Conservation (phyloP, 2,888 invertebrate genomes). For the Minunthozetes semirufus region DNA sequence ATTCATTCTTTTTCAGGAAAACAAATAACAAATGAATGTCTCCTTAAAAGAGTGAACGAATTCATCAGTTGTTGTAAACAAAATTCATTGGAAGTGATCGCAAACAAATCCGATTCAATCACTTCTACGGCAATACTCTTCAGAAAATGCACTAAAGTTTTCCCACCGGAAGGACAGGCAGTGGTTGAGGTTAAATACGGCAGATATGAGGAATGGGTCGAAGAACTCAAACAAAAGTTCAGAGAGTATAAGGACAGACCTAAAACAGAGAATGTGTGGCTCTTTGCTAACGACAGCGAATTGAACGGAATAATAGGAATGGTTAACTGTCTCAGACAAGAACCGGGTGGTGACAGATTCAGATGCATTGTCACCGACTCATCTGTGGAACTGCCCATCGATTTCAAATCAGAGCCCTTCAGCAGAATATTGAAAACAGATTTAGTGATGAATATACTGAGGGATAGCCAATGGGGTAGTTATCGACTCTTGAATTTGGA, state of each 20-base stretch:
- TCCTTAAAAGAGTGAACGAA: no score
- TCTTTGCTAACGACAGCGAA: constrained; percentile 45
- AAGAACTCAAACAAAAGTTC: constrained; percentile 57
- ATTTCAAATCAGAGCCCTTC: constrained; percentile 18
- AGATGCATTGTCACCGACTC: constrained; percentile 38
- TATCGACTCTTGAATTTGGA: not conserved
- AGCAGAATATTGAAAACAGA: constrained; percentile 47
- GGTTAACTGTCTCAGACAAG: constrained; percentile 51
- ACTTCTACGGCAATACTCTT: constrained; percentile 55
- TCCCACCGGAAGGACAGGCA: not conserved
- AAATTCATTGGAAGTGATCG: no score
- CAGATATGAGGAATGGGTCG: constrained; percentile 60
- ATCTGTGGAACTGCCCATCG: constrained; percentile 47
- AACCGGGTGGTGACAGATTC: constrained; percentile 46
- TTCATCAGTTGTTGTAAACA: no score
- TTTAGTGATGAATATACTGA: constrained; percentile 54
- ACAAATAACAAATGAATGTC: no score
- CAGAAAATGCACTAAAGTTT: constrained; percentile 53
- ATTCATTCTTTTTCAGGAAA: no score
- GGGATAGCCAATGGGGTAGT: constrained; percentile 48
- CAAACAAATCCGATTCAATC: constrained; percentile 61
- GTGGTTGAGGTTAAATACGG: constrained; percentile 34
- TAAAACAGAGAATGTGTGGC: constrained; percentile 51
- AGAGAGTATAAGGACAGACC: constrained; percentile 47
- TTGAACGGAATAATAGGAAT: constrained; percentile 51